phyloP scores from a whole-genome alignment of 1,140 invertebrate species.

The Eurosta solidaginis region DNA sequence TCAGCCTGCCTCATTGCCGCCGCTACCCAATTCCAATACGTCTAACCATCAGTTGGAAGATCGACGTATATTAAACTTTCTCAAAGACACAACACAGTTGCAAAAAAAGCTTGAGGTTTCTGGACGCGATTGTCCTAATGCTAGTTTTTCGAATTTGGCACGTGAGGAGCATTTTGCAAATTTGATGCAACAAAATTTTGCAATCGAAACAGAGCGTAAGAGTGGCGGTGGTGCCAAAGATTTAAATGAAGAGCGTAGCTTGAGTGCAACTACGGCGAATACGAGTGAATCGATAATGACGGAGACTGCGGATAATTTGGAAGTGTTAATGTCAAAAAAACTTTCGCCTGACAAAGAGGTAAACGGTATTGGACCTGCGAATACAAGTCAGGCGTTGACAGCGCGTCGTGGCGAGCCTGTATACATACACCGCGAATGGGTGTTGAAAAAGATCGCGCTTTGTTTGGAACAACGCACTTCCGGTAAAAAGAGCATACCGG shows the following conservation, averaged over 20 bases:
- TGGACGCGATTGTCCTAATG: slow-evolving; percentile 55
- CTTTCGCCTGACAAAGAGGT: slow-evolving; percentile 56
- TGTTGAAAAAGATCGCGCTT: slow-evolving; percentile 90
- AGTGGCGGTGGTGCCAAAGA: slow-evolving; percentile 34
- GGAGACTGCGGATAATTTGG: slow-evolving; percentile 53
- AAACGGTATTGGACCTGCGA: slow-evolving; percentile 44
- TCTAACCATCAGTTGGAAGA: slow-evolving; percentile 52
- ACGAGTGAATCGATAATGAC: slow-evolving; percentile 41
- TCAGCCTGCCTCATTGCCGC: slow-evolving; percentile 37
- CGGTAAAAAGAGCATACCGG: slow-evolving; percentile 52
- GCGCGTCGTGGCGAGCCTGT: slow-evolving; percentile 38
- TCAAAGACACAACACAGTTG: slow-evolving; percentile 57
- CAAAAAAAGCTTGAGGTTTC: slow-evolving; percentile 57
- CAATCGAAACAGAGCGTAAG: slow-evolving; percentile 38
- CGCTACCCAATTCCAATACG: background rate
- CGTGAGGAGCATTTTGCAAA: slow-evolving; percentile 59
- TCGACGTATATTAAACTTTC: slow-evolving; percentile 55
- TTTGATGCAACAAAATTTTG: slow-evolving; percentile 57
- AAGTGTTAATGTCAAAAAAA: slow-evolving; percentile 55
- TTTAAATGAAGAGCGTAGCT: background rate
- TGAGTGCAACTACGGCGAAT: slow-evolving; percentile 38
- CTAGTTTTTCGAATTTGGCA: slow-evolving; percentile 57
- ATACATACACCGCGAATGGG: slow-evolving; percentile 79
- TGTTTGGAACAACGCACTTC: slow-evolving; percentile 81
- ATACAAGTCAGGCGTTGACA: slow-evolving; percentile 37